Conservation (phyloP, 2,888 invertebrate genomes). For the Hydriomena furcata region DNA sequence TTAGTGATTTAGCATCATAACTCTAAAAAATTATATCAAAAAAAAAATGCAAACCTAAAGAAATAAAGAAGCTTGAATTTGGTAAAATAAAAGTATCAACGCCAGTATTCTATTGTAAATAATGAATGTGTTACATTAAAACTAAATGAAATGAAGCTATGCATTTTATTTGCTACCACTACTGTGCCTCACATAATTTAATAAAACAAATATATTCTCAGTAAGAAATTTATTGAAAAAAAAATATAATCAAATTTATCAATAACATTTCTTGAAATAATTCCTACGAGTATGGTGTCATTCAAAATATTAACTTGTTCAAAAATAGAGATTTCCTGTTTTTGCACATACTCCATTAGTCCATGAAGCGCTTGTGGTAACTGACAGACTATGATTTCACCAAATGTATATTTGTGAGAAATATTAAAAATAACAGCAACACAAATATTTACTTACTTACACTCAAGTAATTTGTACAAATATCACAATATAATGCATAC, state of each 20-base stretch:
- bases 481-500: slow-evolving; percentile 73
- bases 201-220: slow-evolving; percentile 40
- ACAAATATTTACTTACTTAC: slow-evolving; percentile 61
- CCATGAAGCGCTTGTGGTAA: slow-evolving; percentile 37
- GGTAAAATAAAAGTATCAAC: slow-evolving; percentile 62
- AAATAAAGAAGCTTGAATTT: slow-evolving; percentile 39
- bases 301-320: slow-evolving; percentile 67
- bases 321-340: slow-evolving; percentile 64
- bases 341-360: slow-evolving; percentile 71
- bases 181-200: slow-evolving; percentile 27
- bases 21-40: slow-evolving; percentile 31
- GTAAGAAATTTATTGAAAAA: slow-evolving; percentile 76
- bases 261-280: slow-evolving; percentile 66
- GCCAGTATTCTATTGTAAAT: slow-evolving; percentile 83
- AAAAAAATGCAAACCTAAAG: slow-evolving; percentile 19
- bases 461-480: slow-evolving; percentile 75
- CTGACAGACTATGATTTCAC: slow-evolving; percentile 24
- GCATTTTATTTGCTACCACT: slow-evolving; percentile 42
- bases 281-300: slow-evolving; percentile 58
- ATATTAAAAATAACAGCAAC: slow-evolving; percentile 50
- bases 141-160: slow-evolving; percentile 57
- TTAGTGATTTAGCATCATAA: slow-evolving; percentile 49
- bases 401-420: slow-evolving; percentile 32
- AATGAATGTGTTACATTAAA: slow-evolving; percentile 78
- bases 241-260: slow-evolving; percentile 67